These are phyloP conservation scores for Orthosia cruda DNA, from an alignment of 2,888 invertebrate species.

Conservation along the genomic window DNA sequence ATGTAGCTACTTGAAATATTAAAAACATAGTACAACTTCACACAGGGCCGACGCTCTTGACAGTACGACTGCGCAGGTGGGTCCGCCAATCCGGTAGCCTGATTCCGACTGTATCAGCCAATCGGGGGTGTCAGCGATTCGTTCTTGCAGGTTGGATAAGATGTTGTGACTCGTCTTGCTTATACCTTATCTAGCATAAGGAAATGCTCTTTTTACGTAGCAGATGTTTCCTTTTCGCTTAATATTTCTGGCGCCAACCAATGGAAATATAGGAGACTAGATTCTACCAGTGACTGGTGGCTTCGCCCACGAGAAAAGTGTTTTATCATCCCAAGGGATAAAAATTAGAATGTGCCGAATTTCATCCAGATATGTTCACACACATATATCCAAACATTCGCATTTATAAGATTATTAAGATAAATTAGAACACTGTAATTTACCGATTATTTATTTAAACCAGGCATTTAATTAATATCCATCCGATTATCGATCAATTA, in stretches of 20 bases:
- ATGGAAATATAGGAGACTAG: background rate
- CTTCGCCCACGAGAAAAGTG: too few species aligned
- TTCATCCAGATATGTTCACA: too few species aligned
- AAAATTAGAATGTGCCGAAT: too few species aligned
- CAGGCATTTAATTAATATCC: slow-evolving; percentile 36
- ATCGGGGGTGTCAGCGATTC: slow-evolving; percentile 1
- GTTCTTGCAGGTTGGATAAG: background rate
- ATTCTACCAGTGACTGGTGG: too few species aligned
- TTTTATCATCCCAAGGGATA: too few species aligned
- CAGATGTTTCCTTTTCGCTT: slow-evolving; percentile 24
- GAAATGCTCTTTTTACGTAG: slow-evolving; percentile 7
- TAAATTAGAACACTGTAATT: slow-evolving; percentile 17
- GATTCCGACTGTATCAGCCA: slow-evolving; percentile 16
- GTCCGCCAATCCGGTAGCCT: slow-evolving; percentile 24
- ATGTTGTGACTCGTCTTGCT: background rate
- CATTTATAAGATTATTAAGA: background rate
- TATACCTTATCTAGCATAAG: slow-evolving; percentile 5
- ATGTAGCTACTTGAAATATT: slow-evolving; percentile 32
- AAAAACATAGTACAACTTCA: slow-evolving; percentile 34
- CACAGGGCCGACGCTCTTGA: slow-evolving; percentile 16
- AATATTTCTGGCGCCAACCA: background rate
- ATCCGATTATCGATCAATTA: slow-evolving; percentile 51
- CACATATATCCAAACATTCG: too few species aligned
- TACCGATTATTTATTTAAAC: slow-evolving; percentile 20
- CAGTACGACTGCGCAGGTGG: slow-evolving; percentile 40